phyloP scores from a whole-genome alignment of 2,888 invertebrate genomes.

The Tanytarsus gracilentus region DNA sequence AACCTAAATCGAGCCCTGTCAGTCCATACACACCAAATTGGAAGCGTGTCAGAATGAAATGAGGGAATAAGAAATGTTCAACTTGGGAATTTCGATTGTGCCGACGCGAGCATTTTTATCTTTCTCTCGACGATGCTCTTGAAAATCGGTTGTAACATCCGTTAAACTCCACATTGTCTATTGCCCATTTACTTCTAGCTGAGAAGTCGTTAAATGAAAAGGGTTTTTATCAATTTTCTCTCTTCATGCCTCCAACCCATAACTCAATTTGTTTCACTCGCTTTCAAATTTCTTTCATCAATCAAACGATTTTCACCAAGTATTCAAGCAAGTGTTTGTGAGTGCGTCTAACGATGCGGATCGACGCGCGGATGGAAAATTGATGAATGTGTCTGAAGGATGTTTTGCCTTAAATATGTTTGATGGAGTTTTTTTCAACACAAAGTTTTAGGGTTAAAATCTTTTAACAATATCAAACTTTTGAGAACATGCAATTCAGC shows the following conservation, averaged over 20 bases:
- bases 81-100: neutral
- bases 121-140: neutral
- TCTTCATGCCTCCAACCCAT: neutral
- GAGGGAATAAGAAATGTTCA: neutral
- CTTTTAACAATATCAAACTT: too few species aligned
- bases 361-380: too few species aligned
- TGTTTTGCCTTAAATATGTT: too few species aligned
- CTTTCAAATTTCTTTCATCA: slow-evolving; percentile 21
- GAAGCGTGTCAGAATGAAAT: neutral
- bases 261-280: neutral
- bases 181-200: neutral
- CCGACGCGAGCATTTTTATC: slow-evolving; percentile 8
- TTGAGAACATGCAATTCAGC: too few species aligned
- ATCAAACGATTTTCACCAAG: slow-evolving; percentile 7
- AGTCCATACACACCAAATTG: too few species aligned
- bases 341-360: too few species aligned
- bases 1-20: too few species aligned
- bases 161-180: neutral
- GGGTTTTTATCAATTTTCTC: neutral
- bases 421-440: too few species aligned
- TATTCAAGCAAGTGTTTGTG: slow-evolving; percentile 1
- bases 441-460: too few species aligned
- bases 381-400: too few species aligned
- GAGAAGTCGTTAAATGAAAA: neutral
- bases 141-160: slow-evolving; percentile 13